Base-by-base conservation (phyloP, 2,888 invertebrate genomes). In the Zelleria hepariella region DNA sequence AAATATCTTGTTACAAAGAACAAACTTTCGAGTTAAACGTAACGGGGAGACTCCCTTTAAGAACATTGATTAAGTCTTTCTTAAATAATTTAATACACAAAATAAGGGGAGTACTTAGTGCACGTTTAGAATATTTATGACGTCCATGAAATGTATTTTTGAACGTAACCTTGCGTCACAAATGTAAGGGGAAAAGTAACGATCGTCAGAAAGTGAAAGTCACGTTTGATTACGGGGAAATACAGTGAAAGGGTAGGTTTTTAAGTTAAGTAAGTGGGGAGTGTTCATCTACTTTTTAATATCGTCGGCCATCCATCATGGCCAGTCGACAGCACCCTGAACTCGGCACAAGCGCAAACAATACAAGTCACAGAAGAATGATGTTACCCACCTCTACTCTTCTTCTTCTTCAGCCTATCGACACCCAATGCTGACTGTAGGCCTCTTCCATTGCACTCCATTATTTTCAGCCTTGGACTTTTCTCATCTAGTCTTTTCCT, bases 221-320 rank as follows among this genome's bases (percentile, higher is more conserved):
- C 51, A 51, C 23, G 51, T 23, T 51, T 51, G 51, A 51, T 51
- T 51, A 51, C 20, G 20, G 10, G 20, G 7, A 51, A 54, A 54
- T 24, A 54, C 26, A 18, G 24, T 54, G 54, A 54, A 54, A 18
- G 27, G 54, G 54, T 54, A 26, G 18, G 54, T 54, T 54, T 51
- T 25, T 18, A 8, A 25, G 26, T 54, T 51, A 54, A 54, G 54
- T 54, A 54, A 54, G 72, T 67, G 71, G 71, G 75, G 71, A 71
- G 70, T 78, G 78, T 81, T 82, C 72, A 81, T 85, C 82, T 80
- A 77, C 73, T 80, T 77, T 78, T 77, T 81, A 82, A 85, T 83
- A 81, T 80, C 72, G 67, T 66, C 55, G 63, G 76, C 72, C 76
- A 85, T 85, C 80, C 78, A 86, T 86, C 86, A 83, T 70, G 21